Base-by-base conservation (phyloP, 2,888 invertebrate species). In the Monochamus alternatus region DNA sequence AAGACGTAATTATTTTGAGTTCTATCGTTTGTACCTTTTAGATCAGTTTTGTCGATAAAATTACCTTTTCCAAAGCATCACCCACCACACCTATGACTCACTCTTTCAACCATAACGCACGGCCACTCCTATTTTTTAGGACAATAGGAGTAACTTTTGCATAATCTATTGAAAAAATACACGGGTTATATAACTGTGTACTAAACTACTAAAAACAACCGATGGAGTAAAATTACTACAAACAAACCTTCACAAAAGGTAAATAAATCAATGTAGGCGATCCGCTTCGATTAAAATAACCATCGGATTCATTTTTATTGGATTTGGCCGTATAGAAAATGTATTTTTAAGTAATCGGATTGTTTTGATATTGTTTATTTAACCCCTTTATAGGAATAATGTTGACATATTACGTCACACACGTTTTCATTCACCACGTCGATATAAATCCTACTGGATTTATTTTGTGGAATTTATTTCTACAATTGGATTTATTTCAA, bases 71-170 rank as follows among this genome's bases (percentile, higher is more conserved):
- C 5, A n/a, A 55, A 55, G 14, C 55, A 55, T 55, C 14, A 55
- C 55, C 52, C 55, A 55, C 55, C 55, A 55, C 55, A 55, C 55
- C 55, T 55, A n/a, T 44, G 31, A 32, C 63, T 55, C 44, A 75
- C 64, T 66, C 78, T 76, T 67, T 60, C 75, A 75, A 66, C 75
- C 78, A 72, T 78, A 67, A 77, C 75, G 55, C 67, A 70, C 14
- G 63, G 59, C 69, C 77, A 70, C 77, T 78, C 80, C 78, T 78
- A 38, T 47, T 73, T 74, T 78, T 78, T 76, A 70, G 69, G 75
- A 80, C 77, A 80, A 78, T 77, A 64, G 77, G 74, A 68, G 77
- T 64, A 14, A 58, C 74, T 73, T 80, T 80, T 78, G 76, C 77
- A 73, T 80, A 77, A 78, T 76, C 74, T 52, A 72, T 73, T 78